Conservation (phyloP, 2,797 vertebrate genomes). For the Remorina albescens region DNA sequence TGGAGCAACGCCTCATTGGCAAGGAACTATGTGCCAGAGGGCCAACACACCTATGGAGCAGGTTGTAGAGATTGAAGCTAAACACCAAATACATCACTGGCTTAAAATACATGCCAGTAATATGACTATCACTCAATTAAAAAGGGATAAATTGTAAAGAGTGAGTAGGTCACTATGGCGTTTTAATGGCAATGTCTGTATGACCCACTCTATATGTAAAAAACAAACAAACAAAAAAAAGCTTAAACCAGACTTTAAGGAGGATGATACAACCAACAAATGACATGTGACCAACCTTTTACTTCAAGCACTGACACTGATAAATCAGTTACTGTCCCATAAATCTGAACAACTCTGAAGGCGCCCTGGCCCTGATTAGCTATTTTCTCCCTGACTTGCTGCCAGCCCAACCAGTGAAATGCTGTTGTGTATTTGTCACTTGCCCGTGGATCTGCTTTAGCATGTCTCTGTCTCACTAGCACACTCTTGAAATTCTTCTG, state of each 20-base stretch:
- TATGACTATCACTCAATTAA: slow-evolving; percentile 16
- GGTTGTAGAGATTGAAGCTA: slow-evolving; percentile 39
- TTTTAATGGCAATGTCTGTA: not conserved
- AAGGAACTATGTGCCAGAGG: slow-evolving; percentile 44
- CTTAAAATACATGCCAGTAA: slow-evolving; percentile 30
- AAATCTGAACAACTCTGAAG: slow-evolving; percentile 32
- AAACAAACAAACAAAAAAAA: not conserved
- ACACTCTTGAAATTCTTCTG: slow-evolving; percentile 66
- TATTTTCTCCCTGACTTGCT: slow-evolving; percentile 49
- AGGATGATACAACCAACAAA: not conserved
- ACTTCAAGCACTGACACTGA: slow-evolving; percentile 16
- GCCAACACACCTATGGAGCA: slow-evolving; percentile 43
- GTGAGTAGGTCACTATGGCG: slow-evolving; percentile 1
- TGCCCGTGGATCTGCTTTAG: slow-evolving; percentile 44
- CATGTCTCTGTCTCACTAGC: slow-evolving; percentile 43
- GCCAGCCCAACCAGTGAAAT: slow-evolving; percentile 43
- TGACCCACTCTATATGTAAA: not conserved
- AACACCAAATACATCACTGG: slow-evolving; percentile 30
- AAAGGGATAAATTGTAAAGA: slow-evolving; percentile 14
- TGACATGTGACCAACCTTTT: slow-evolving; percentile 10
- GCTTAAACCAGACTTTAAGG: slow-evolving; percentile 1
- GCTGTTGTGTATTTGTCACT: slow-evolving; percentile 50
- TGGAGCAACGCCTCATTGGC: slow-evolving; percentile 59
- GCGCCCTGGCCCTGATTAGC: slow-evolving; percentile 25
- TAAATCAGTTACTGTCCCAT: slow-evolving; percentile 34